Conservation (phyloP, 2,888 invertebrate species). For the Sisyra nigra region DNA sequence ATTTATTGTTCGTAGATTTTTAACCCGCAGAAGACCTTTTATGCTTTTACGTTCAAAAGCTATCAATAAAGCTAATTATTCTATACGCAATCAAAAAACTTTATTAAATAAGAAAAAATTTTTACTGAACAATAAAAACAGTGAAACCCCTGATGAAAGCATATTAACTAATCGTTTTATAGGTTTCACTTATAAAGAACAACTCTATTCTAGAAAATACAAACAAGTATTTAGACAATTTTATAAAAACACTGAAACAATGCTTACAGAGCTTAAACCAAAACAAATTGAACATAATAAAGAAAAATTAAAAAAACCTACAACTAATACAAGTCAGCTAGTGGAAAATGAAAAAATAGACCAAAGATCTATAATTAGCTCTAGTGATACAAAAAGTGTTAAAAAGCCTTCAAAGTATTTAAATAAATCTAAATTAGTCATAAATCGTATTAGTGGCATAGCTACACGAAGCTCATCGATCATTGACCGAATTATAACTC, state of each 20-base stretch:
- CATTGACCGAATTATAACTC: constrained; percentile 6
- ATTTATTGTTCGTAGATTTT: not conserved
- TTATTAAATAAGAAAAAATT: not conserved
- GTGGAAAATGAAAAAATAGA: not conserved
- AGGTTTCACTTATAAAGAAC: not conserved
- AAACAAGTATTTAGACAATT: not conserved
- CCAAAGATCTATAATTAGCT: not conserved
- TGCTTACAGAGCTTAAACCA: not conserved
- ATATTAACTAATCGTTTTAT: not conserved
- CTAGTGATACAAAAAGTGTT: not conserved
- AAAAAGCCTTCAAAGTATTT: not conserved
- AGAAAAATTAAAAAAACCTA: not conserved
- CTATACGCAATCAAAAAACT: not conserved
- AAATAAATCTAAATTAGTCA: not conserved
- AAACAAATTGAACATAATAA: not conserved
- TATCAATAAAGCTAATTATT: not conserved
- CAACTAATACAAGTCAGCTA: not conserved
- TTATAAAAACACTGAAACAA: not conserved
- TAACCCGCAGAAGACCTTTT: not conserved
- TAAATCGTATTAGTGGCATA: constrained; percentile 1
- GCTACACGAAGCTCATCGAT: not conserved
- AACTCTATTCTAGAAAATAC: not conserved
- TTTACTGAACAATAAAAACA: not conserved
- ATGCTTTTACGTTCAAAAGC: not conserved
- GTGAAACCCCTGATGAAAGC: not conserved